Evolutionary conservation across 1,140 invertebrate species (phyloP), one percentile per base, ranked within the genome.

Genomic region (Limonius californicus): DNA sequence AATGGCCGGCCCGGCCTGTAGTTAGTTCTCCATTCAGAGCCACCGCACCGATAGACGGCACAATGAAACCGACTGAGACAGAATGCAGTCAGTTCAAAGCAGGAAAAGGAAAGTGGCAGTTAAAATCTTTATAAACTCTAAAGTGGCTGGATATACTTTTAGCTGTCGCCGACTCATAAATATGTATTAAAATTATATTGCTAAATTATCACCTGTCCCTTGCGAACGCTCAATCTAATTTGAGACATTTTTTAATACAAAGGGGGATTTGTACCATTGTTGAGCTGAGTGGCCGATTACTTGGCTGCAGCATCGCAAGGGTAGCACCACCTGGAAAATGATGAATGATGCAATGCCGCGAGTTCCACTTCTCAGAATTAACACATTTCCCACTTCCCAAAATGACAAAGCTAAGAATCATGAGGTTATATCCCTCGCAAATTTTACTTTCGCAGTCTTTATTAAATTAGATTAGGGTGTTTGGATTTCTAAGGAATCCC

Each of bases 161-260:
- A 61, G 63, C 63, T 64, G 63, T 64, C 63, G 39, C 35, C 63
- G 18, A 16, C 59, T 64, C 63, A 64, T 64, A 64, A 64, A 64
- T 64, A 64, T 64, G 63, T 64, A 64, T 64, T 64, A 64, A 64
- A 64, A 64, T 64, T 60, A 64, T 61, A 61, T 64, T 56, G 63
- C 63, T 19, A 57, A 64, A 64, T 61, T 64, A 61, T 64, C 42
- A 61, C 59, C 55, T 59, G 53, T 9, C 53, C 50, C 56, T 14
- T 14, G 39, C 14, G 43, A 32, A 23, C 42, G 21, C 27, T 55
- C 4, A 15, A 27, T 55, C 54, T 55, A 55, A 50, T 50, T 50
- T 50, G 59, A 43, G n/a, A 53, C 39, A 12, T 54, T 61, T 30
- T 27, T 39, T 39, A 54, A 39, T 54, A 61, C 32, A 35, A 55